Base-by-base conservation (phyloP, 2,888 invertebrate species). In the Cosmorhoe ocellata region DNA sequence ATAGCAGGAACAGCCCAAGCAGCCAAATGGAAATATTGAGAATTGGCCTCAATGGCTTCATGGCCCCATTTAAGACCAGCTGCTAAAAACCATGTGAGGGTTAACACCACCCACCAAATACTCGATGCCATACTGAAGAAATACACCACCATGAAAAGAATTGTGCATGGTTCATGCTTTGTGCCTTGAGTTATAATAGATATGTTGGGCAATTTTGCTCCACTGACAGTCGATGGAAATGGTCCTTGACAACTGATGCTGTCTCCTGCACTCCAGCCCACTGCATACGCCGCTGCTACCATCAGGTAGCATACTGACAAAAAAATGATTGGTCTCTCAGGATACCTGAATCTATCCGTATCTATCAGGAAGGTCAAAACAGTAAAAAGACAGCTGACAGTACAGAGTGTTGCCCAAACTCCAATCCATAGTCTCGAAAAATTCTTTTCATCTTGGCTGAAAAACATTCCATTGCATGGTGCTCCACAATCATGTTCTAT, bases 1-100 rank as follows among this genome's bases (percentile, higher is more conserved):
- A 98, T 92, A 47, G 98, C 98, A 41, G 99, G 98, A 40, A 98
- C 95, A 45, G 98, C 98, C 99, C 99, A 99, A n/a, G 98, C 98
- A 48, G 96, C 96, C 68, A 98, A 92, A 92, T 99, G 99, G 83
- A 99, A 99, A 83, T 98, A 97, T 84, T 98, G 97, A 8, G 98
- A 98, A 86, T 98, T 97, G 44, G 97, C 97, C 90, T 98, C 98
- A 74, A 99, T 98, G 28, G 98, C 98, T 91, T 99, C 99, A 83
- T 98, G 98, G 34, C 98, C 98, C 98, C 98, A 99, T 88, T 98
- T 98, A 51, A 98, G 92, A 26, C 98, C 98, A 54, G 98, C 98
- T 32, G 98, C 97, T 72, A 99, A 90, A 86, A 98, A 98, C 98
- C 98, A 99, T 46, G 98, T 98, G 58, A 99, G 92, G 11, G 98